These are phyloP conservation scores for Polyommatus icarus DNA, from an alignment of 2,888 invertebrate genomes.

Conservation along the genomic window DNA sequence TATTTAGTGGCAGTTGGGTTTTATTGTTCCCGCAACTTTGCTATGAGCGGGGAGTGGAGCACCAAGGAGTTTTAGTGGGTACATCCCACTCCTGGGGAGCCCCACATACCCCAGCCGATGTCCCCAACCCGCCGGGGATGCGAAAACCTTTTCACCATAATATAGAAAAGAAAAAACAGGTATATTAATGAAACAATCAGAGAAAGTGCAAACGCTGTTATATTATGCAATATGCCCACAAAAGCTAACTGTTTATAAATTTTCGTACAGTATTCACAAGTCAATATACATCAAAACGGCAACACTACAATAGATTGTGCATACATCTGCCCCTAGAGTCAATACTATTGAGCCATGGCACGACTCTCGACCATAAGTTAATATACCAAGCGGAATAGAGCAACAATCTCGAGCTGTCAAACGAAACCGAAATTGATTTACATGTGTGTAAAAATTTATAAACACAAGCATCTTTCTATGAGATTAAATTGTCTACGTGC, in stretches of 20 bases:
- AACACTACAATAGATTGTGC: constrained; percentile 38
- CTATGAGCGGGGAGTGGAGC: not conserved
- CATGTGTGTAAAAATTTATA: too few species aligned
- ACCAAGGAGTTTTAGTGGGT: not conserved
- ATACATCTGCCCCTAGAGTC: not conserved
- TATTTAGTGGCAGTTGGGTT: too few species aligned
- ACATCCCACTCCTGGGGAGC: not conserved
- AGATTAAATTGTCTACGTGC: too few species aligned
- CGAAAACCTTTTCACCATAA: not conserved
- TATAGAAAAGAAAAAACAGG: not conserved
- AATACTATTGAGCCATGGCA: too few species aligned
- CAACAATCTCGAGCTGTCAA: too few species aligned
- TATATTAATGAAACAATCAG: constrained; percentile 53
- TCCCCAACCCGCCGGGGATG: not conserved
- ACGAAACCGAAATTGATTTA: too few species aligned
- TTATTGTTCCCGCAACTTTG: not conserved
- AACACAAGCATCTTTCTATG: too few species aligned
- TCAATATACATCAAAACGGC: constrained; percentile 49
- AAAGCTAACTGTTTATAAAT: constrained; percentile 76
- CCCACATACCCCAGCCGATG: too few species aligned
- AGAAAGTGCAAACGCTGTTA: constrained; percentile 70
- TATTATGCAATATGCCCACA: constrained; percentile 77
- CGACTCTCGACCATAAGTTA: too few species aligned
- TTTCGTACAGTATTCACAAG: constrained; percentile 68
- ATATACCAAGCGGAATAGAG: too few species aligned